Evolutionary conservation across 2,113 vertebrate species (phyloP).

Genomic region (Nymphicus hollandicus): DNA sequence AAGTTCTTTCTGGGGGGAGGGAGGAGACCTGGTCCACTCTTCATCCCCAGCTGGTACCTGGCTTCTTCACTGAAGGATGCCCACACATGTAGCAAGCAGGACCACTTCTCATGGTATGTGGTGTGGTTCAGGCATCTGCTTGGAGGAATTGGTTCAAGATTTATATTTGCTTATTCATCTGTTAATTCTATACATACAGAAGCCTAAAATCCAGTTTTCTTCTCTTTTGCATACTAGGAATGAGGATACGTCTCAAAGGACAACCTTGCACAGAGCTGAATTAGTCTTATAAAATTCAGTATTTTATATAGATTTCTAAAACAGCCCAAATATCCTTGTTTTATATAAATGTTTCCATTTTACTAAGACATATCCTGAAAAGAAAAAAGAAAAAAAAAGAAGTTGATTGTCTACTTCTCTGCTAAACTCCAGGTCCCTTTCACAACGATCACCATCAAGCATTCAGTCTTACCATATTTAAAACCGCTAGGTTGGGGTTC

Average conservation of each 20-base stretch:
- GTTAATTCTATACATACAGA: neutral
- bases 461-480: neutral
- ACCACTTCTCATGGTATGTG: neutral
- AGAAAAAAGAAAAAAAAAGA: neutral
- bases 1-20: neutral
- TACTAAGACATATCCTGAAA: neutral
- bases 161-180: neutral
- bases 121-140: neutral
- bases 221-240: neutral
- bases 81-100: neutral
- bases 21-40: neutral
- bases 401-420: neutral
- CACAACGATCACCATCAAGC: neutral
- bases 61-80: neutral
- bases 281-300: neutral
- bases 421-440: neutral
- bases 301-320: neutral
- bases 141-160: neutral
- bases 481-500: neutral
- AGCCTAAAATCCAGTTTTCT: neutral
- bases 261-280: neutral
- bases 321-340: neutral
- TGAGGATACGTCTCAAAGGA: neutral
- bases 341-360: neutral
- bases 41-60: neutral